phyloP scores from a whole-genome alignment of 2,113 vertebrate genomes.

The Etheostoma cragini region DNA sequence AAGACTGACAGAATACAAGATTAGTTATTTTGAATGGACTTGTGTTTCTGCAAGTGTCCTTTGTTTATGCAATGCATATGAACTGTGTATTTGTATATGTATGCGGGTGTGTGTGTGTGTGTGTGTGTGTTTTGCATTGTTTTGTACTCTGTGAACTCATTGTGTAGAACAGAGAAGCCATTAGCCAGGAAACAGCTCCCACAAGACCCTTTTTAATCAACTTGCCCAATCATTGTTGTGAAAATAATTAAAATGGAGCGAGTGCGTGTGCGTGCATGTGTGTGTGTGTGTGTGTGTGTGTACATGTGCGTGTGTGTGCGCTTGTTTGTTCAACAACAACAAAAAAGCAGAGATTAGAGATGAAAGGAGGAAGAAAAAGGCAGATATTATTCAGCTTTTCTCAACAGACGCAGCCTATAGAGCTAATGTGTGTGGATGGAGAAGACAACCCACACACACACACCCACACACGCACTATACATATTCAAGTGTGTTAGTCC shows the following conservation, averaged over 20 bases:
- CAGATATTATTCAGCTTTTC: constrained; percentile 52
- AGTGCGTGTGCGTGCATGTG: neutral
- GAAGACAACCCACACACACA: constrained; percentile 2
- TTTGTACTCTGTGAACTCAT: constrained; percentile 23
- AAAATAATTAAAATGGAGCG: constrained; percentile 71
- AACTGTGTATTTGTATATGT: neutral
- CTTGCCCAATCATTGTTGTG: constrained; percentile 72
- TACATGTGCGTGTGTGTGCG: neutral
- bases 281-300: constrained; percentile 22
- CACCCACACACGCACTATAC: constrained; percentile 14
- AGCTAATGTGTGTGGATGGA: constrained; percentile 29
- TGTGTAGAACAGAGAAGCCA: constrained; percentile 55
- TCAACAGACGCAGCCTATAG: constrained; percentile 40
- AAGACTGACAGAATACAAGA: neutral
- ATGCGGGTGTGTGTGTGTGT: neutral
- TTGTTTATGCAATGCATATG: constrained; percentile 5
- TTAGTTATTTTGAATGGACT: neutral
- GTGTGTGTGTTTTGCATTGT: constrained; percentile 5
- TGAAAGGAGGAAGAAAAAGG: constrained; percentile 17
- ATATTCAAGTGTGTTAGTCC: neutral
- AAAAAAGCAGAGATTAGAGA: constrained; percentile 37
- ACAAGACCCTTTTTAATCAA: constrained; percentile 76
- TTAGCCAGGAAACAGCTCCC: constrained; percentile 74
- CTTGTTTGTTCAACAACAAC: constrained; percentile 14
- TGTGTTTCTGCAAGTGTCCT: constrained; percentile 15